Base-by-base conservation (phyloP, 2,888 invertebrate species). In the Phorcus lineatus region DNA sequence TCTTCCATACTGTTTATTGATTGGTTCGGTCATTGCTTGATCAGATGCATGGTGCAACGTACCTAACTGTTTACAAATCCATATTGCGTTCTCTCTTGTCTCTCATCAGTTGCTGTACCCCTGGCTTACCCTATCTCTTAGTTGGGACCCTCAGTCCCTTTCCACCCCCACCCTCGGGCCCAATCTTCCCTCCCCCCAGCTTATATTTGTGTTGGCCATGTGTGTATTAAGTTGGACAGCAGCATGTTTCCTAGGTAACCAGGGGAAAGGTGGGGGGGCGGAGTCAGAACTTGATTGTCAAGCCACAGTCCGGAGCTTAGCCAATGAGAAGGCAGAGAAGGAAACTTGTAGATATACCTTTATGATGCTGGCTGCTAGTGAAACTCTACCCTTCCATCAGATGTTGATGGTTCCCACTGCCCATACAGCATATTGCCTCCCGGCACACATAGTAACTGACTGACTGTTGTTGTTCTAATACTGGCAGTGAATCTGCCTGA, bases 191-290 rank as follows among this genome's bases (percentile, higher is more conserved):
- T 16, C 24, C 24, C 24, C 28, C 13, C 62, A 62, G 62, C 62
- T 62, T 62, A 28, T 62, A 62, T 62, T 62, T 62, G 24, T 62
- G 62, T 62, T 62, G 62, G 62, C 62, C 24, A 62, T 62, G 62
- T 62, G 62, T 62, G 28, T 62, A 62, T 62, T 62, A 28, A 62
- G 55, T 74, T 79, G 54, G 67, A 40, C 76, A 6, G 74, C 52
- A 78, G 62, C 62, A 70, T 74, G 74, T 52, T 55, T 74, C 74
- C 66, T 78, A 57, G 79, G 67, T 31, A 40, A 47, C 74, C 19
- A 40, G 36, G 74, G 13, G 22, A 13, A 24, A 67, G 31, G 36
- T n/a, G 17, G 40, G 40, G 24, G 40, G 62, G 62, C 28, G 62
- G 62, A 62, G 62, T 62, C 62, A 62, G 62, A 16, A 13, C 28